Evolutionary conservation across 2,797 vertebrate species (phyloP), one percentile per base, ranked within the genome.

Genomic region (Alauda arvensis): DNA sequence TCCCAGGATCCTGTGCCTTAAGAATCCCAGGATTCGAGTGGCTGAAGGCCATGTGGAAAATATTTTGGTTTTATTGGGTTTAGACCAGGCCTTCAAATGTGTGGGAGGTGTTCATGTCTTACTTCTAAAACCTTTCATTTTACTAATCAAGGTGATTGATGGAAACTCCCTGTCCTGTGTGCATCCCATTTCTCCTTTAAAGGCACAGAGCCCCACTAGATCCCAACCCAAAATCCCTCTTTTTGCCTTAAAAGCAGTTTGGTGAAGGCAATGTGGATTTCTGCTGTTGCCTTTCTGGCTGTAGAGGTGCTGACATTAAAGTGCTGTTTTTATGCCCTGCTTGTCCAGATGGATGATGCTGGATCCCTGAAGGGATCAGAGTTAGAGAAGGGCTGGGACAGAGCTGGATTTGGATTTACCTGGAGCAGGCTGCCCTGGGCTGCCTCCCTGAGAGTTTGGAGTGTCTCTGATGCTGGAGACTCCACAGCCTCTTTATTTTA

Each of bases 141-240:
- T 39, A 18, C 19, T 34, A 8, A 31, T 65, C 40, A 20, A 9
- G 43, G 56, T 3, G 2, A 25, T 31, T 12, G 9, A 4, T 20
- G n/a, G 56, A 26, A 21, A 42, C 39, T n/a, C 5, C 1, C 51
- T 60, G 18, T 53, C 51, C 77, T 55, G 2, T 33, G 39, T 37
- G 13, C 3, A 1, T 62, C 53, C 56, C 10, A 1, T 33, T 55
- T 40, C 45, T 46, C 26, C 33, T n/a, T 48, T 34, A 55, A 20
- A 74, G 49, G 61, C 55, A 43, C 0, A 0, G 66, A 77, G 17
- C 60, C 33, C 26, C 25, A 1, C 3, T 3, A 34, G 40, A 7
- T 77, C 33, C 69, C 83, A 49, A 5, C 20, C 26, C 21, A 61
- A 57, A 3, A 43, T 56, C 63, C 20, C 7, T 51, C 8, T 6